Evolutionary conservation across 2,113 vertebrate genomes (phyloP), one percentile per base, ranked within the genome.

Genomic region (Albula goreensis): DNA sequence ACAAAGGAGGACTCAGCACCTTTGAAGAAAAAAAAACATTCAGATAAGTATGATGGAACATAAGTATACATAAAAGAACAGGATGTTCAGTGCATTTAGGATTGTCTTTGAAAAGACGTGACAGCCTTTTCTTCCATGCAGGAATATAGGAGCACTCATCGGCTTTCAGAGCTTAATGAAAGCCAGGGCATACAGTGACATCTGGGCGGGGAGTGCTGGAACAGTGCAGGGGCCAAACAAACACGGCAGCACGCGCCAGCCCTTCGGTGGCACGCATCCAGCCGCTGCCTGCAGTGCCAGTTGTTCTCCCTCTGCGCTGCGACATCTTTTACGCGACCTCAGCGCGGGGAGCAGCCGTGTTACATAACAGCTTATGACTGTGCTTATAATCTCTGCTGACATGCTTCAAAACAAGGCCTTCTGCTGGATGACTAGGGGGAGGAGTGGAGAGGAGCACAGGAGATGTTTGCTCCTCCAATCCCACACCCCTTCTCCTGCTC

Each of bases 301-400:
- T 53, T 25, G 49, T 41, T 41, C 41, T 78, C 51, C 66, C 80
- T 50, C n/a, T 50, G 15, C 7, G 17, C 19, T 52, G 85, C 83
- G 79, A 60, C 56, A 85, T 86, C 78, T 77, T 77, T 82, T 81
- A 77, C 84, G 86, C 79, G 78, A 79, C 83, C 88, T 86, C 74
- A 41, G 85, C 80, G 82, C 89, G 51, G 78, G 77, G 56, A 19
- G 84, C 84, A 83, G 89, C 85, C 86, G 41, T 79, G 86, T 90
- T 91, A 91, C 78, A 82, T 85, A 91, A 91, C 87, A 85, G 81
- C 56, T 85, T 84, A 85, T 86, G 85, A 88, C 87, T 89, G 85
- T 80, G 85, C 83, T 89, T 88, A 87, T 89, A 88, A 89, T 89
- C 86, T 85, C 84, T 63, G 78, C 83, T 89, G 88, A 88, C 85